A percentile compares a stretch with the other conserved stretches of the same genome.
phyloP scores from a whole-genome alignment of 2,113 vertebrate genomes.

The Saimiri boliviensis region DNA sequence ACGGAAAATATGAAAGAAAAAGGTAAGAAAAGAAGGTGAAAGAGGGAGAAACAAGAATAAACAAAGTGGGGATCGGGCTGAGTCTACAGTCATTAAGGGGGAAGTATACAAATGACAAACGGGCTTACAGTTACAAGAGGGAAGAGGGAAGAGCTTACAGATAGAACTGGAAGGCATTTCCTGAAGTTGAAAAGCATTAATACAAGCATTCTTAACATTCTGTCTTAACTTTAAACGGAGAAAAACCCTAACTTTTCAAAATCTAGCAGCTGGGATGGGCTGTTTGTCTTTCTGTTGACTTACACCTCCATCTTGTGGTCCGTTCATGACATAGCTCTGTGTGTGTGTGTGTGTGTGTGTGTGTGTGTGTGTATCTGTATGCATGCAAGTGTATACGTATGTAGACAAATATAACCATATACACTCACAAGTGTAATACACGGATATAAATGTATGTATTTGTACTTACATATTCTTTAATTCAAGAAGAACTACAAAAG shows the following conservation, averaged over 20 bases:
- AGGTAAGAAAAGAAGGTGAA: background rate
- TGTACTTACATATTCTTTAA: background rate
- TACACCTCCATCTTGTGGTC: slow-evolving; percentile 50
- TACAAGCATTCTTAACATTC: background rate
- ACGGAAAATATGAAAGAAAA: background rate
- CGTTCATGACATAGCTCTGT: background rate
- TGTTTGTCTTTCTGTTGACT: background rate
- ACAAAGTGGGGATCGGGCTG: too few species aligned
- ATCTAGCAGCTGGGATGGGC: background rate
- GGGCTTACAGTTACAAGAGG: background rate
- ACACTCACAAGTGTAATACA: background rate
- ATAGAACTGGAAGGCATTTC: background rate
- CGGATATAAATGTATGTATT: background rate
- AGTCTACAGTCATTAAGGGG: background rate
- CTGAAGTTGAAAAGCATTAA: background rate
- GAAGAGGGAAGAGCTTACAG: background rate
- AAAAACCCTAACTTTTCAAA: background rate
- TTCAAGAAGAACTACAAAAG: background rate
- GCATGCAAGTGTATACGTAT: fast-evolving
- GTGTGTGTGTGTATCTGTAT: background rate
- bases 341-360: too few species aligned
- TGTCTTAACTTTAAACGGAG: background rate
- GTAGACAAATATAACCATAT: background rate
- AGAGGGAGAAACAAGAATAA: background rate
- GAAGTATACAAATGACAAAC: background rate